These are phyloP conservation scores for Neodontobutis hainanensis DNA, from an alignment of 2,113 vertebrate genomes.

Conservation along the genomic window DNA sequence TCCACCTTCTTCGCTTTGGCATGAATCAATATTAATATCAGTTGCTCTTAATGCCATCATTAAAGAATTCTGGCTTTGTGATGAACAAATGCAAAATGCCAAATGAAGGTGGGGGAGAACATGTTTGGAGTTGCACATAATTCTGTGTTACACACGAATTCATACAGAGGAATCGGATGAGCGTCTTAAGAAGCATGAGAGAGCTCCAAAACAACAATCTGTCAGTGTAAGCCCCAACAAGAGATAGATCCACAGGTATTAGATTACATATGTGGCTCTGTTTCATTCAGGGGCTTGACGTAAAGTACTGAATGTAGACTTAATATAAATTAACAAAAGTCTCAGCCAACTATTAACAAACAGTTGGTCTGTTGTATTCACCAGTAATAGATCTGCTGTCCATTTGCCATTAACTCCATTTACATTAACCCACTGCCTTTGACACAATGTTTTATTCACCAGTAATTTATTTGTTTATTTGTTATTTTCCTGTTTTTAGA, in stretches of 20 bases:
- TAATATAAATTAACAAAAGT: not conserved
- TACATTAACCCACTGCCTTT: not conserved
- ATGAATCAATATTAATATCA: conserved; percentile 43
- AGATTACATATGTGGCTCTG: conserved; percentile 61
- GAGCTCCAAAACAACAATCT: conserved; percentile 43
- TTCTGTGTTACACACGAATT: not conserved
- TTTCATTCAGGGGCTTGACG: conserved; percentile 20
- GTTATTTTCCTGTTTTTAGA: not conserved
- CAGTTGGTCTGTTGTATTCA: too few species aligned
- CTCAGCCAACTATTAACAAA: not conserved
- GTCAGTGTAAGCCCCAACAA: conserved; percentile 42
- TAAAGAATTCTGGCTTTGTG: conserved; percentile 28
- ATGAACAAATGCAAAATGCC: conserved; percentile 29
- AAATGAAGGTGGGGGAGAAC: conserved; percentile 29
- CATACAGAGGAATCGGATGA: conserved; percentile 31
- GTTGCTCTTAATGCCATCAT: conserved; percentile 39
- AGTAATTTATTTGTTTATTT: too few species aligned
- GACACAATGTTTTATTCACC: too few species aligned
- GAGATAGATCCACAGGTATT: conserved; percentile 44
- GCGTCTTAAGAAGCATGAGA: conserved; percentile 33
- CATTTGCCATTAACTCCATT: not conserved
- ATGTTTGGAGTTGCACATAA: conserved; percentile 23
- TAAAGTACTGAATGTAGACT: not conserved
- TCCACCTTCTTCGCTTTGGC: conserved; percentile 22
- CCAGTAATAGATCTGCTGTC: not conserved